Evolutionary conservation across 2,888 invertebrate species (phyloP).

Genomic region (Colostygia pectinataria): DNA sequence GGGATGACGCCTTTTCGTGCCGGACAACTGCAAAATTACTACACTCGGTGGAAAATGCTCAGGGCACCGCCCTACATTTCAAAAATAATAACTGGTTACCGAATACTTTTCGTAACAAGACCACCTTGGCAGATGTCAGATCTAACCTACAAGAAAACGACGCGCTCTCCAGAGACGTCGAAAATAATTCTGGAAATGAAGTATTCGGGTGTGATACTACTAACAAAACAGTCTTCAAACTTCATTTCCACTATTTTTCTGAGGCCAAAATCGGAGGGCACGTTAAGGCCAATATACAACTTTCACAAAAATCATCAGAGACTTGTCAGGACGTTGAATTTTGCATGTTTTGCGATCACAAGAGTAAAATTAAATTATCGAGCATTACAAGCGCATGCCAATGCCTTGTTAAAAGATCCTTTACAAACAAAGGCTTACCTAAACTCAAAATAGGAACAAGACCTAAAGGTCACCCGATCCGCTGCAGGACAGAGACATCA

Average conservation of each 20-base stretch:
- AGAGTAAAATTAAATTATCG: conserved; percentile 8
- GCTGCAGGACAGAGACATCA: conserved; percentile 4
- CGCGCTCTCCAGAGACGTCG: conserved; percentile 17
- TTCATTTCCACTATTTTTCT: conserved; percentile 31
- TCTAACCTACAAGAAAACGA: conserved; percentile 1
- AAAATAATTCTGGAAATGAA: conserved; percentile 18
- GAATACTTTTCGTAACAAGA: conserved; percentile 19
- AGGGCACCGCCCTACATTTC: conserved; percentile 11
- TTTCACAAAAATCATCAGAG: not conserved
- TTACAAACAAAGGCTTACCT: too few relatives aligned
- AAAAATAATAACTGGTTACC: conserved; percentile 14
- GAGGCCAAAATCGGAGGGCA: conserved; percentile 27
- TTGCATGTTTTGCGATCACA: conserved; percentile 12
- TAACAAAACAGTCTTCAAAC: conserved; percentile 19
- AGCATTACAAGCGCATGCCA: not conserved
- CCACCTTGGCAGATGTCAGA: conserved; percentile 10
- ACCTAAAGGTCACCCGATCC: not conserved
- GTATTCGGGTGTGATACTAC: conserved; percentile 18
- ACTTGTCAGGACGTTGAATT: conserved; percentile 12
- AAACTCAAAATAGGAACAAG: too few relatives aligned
- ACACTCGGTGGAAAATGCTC: conserved; percentile 6
- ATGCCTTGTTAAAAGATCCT: not conserved
- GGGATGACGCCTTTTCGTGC: conserved; percentile 4
- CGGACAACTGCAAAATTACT: conserved; percentile 11
- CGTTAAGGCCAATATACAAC: conserved; percentile 20